Evolutionary conservation across 2,113 vertebrate genomes (phyloP), one percentile per base, ranked within the genome.

Genomic region (Neogobius melanostomus): DNA sequence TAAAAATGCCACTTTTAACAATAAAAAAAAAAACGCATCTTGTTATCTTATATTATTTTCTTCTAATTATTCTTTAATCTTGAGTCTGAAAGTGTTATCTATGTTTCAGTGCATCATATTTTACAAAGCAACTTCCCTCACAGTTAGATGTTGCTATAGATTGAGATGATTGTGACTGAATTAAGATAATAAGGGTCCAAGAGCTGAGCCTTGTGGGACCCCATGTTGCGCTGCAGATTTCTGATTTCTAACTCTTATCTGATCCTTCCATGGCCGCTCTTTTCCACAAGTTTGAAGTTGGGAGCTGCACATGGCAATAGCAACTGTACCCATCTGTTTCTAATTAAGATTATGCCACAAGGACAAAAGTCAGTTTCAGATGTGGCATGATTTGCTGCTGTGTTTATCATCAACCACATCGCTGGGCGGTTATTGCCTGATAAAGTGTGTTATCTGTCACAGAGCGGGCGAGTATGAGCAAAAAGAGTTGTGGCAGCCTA

Each of bases 401-500:
- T 42, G 66, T 53, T 28, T 8, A 57, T 17, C 44, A 10, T 7
- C 8, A n/a, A 2, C 12, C n/a, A 14, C 1, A 60, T 43, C 12
- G 7, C 64, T 59, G 61, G 14, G 9, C 10, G 9, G 28, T 53
- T 71, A 72, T 45, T 52, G 54, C 43, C 12, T 53, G 74, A 76
- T 84, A 77, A 81, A 76, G 50, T 61, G 65, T 75, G 75, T 82
- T 84, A 78, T 88, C 87, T 87, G 74, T 81, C 86, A 71, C 59
- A 53, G 68, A 66, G 54, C 17, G 28, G 48, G 59, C 42, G 71
- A 76, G 67, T 48, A n/a, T 61, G 80, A 85, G 72, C 68, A 68
- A 70, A 84, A 85, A 85, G 85, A 84, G 77, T 80, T 81, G 85
- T 86, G 84, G 82, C 85, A 86, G 80, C 49, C 65, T 85, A 85